Evolutionary conservation across 2,888 invertebrate genomes (phyloP).

Genomic region (Morpho deidamia): DNA sequence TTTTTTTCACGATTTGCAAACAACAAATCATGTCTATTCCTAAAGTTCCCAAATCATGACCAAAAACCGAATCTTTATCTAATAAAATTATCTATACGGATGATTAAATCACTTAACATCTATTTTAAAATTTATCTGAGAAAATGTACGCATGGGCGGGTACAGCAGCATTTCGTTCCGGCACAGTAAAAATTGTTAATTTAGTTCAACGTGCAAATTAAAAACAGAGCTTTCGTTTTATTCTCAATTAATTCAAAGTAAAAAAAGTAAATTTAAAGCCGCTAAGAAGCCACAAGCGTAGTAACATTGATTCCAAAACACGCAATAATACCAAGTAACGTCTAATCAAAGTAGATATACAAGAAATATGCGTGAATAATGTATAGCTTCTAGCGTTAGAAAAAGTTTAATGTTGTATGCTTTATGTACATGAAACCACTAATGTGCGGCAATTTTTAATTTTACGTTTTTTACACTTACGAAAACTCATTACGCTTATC

Average conservation of each 20-base stretch:
- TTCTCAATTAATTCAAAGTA: slow-evolving; percentile 14
- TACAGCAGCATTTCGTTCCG: not conserved
- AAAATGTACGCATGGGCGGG: not conserved
- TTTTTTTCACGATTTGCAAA: no score
- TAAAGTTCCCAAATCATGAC: no score
- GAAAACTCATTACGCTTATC: slow-evolving; percentile 6
- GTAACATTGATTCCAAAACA: slow-evolving; percentile 42
- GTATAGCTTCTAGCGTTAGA: slow-evolving; percentile 38
- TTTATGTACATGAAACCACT: slow-evolving; percentile 17
- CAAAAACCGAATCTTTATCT: no score
- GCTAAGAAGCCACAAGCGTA: slow-evolving; percentile 20
- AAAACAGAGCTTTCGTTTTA: slow-evolving; percentile 11
- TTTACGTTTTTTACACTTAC: slow-evolving; percentile 9
- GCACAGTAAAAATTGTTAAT: slow-evolving; percentile 6
- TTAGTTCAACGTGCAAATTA: slow-evolving; percentile 1
- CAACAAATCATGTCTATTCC: no score
- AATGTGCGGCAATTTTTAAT: slow-evolving; percentile 21
- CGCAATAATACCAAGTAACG: slow-evolving; percentile 50
- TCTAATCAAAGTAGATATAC: slow-evolving; percentile 47
- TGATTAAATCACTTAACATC: no score
- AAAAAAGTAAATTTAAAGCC: slow-evolving; percentile 19
- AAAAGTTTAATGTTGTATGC: slow-evolving; percentile 26
- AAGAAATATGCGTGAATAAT: slow-evolving; percentile 58
- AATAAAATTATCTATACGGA: no score
- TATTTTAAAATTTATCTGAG: not conserved